These are phyloP conservation scores for Agrilus planipennis DNA, from an alignment of 1,140 invertebrate species.

Conservation along the genomic window DNA sequence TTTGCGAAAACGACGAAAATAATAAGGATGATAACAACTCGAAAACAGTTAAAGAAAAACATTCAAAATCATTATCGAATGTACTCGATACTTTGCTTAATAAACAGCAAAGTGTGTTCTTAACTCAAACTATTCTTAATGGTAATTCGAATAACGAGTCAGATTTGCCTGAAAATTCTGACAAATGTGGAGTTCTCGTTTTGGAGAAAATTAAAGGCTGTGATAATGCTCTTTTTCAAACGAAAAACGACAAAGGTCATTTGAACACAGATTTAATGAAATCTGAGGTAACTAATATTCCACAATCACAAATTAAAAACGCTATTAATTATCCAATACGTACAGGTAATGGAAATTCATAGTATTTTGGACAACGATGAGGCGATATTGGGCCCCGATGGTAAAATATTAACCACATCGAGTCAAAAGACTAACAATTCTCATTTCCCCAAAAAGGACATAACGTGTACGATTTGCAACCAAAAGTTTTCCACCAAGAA, in stretches of 20 bases:
- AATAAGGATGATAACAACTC: too few species aligned
- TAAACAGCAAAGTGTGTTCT: too few species aligned
- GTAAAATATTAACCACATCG: conserved; percentile 37
- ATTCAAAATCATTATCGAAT: too few species aligned
- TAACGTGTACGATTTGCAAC: conserved; percentile 37
- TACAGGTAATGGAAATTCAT: conserved; percentile 44
- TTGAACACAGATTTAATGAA: conserved; percentile 7
- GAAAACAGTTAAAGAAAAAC: too few species aligned
- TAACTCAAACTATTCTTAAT: too few species aligned
- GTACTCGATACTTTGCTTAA: too few species aligned
- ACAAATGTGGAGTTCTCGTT: too few species aligned
- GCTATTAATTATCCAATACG: too few species aligned
- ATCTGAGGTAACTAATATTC: conserved; percentile 6
- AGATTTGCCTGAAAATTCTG: too few species aligned
- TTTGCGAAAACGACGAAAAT: too few species aligned
- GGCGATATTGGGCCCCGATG: conserved; percentile 47
- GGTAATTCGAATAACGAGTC: too few species aligned
- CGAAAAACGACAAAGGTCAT: neutral
- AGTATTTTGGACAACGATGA: conserved; percentile 37
- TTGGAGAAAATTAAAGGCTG: conserved; percentile 6
- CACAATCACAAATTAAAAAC: too few species aligned
- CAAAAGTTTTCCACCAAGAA: conserved; percentile 55
- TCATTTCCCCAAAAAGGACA: conserved; percentile 27
- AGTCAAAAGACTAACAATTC: conserved; percentile 16
- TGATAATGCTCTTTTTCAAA: conserved; percentile 8